Evolutionary conservation across 2,797 vertebrate species (phyloP), one percentile per base, ranked within the genome.

Genomic region (Melanotaenia trifasciata): DNA sequence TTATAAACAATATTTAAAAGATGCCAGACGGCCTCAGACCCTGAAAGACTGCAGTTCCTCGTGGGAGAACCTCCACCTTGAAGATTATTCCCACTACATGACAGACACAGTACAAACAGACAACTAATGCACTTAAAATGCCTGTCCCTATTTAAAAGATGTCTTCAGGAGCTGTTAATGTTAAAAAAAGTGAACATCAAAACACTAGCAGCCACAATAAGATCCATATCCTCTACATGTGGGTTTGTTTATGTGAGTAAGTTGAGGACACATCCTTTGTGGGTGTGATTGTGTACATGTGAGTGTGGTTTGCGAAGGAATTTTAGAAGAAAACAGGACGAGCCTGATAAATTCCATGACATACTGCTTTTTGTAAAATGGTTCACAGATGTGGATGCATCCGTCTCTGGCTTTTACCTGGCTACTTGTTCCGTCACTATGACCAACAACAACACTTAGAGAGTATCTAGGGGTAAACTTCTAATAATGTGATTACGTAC

Each of bases 361-460:
- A 81, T 78, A 54, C 76, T 90, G 90, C 80, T 89, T 94, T 89
- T 91, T 72, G 67, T 86, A 76, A 92, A 95, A 95, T 94, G 78
- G 78, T 80, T 91, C 94, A 93, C 95, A 96, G 94, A 95, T 96
- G 94, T 92, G 78, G 73, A 79, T 82, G 69, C 78, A 88, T 91
- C 91, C 85, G 85, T 67, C 38, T 79, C 58, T 77, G 58, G 45
- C 63, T 79, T 58, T 40, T 76, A 80, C 67, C 43, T 74, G 58
- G 54, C 38, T 28, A 47, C 28, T 35, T 57, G 28, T 66, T 36
- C 45, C 16, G 20, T 61, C 63, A 51, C 43, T 50, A 0, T 2
- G 56, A 40, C 11, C 10, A 72, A 26, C 32, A 51, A 56, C 3
- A 61, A 28, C 3, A 22, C 47, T 51, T 30, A 40, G 2, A 50